Conservation (phyloP, 2,888 invertebrate genomes). For the Andrena marginata region DNA sequence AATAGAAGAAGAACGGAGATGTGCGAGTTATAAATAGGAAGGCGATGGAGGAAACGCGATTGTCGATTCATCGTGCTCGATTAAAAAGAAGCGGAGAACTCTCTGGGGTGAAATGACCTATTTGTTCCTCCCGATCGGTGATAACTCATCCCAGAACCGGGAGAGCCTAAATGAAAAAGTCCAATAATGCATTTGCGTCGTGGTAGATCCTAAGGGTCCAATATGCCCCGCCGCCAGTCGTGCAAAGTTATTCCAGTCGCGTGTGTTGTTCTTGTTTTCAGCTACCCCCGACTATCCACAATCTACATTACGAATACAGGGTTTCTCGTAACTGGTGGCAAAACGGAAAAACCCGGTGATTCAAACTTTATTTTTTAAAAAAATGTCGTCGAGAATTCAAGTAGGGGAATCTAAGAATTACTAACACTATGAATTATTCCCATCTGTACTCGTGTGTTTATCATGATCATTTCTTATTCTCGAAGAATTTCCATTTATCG, state of each 20-base stretch:
- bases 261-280: conserved; percentile 21
- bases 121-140: not conserved
- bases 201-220: conserved; percentile 28
- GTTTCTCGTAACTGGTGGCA: not conserved
- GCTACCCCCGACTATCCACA: not conserved
- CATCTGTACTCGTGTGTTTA: too few species aligned
- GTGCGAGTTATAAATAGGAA: not conserved
- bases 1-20: not conserved
- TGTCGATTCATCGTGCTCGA: not conserved
- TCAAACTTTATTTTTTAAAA: not conserved
- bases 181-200: conserved; percentile 21
- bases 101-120: not conserved
- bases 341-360: not conserved
- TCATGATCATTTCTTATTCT: too few species aligned
- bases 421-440: too few species aligned
- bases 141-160: conserved; percentile 36
- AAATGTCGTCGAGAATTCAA: too few species aligned
- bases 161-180: conserved; percentile 30
- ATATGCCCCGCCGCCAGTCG: conserved; percentile 12
- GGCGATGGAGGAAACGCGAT: not conserved
- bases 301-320: not conserved
- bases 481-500: too few species aligned
- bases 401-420: too few species aligned
- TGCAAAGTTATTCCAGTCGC: conserved; percentile 50
- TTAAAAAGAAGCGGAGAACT: not conserved